Base-by-base conservation (phyloP, 2,797 vertebrate species). In the Paedocypris micromegethes region DNA sequence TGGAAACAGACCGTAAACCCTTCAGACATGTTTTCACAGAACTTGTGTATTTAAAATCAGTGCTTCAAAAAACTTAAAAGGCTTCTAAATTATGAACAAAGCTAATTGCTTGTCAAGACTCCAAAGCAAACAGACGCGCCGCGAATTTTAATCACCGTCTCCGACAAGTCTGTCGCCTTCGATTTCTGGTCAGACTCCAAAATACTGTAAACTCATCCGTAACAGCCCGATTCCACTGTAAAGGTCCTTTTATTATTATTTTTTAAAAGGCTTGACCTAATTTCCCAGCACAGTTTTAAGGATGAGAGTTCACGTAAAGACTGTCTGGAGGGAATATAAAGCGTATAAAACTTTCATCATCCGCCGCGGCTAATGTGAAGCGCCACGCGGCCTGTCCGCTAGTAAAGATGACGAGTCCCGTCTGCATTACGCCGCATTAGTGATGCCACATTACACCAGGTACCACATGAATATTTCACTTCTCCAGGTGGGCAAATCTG, bases 391-490 rank as follows among this genome's bases (percentile, higher is more conserved):
- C 53, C 42, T 38, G 51, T 67, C 59, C 52, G 51, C 66, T 53
- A 65, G 73, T 76, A 76, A 75, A 68, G 64, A 70, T 55, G 62
- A 74, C 64, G 23, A 55, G 75, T 54, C 37, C 54, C 72, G 53
- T 74, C 54, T 65, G 75, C 70, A 79, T 75, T 76, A 70, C 23
- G 49, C 56, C 58, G 68, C 66, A 77, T 82, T 78, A 79, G 78
- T 66, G 64, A 79, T 70, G 77, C 66, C 54, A 76, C 70, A 80
- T 79, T 81, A 78, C 67, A 74, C 65, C 66, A 75, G 70, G 72
- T 75, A 76, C 70, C 72, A 73, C 70, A 75, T 78, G 68, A 69
- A 74, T 72, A 78, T 73, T 73, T 76, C 65, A 71, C 72, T 50
- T 43, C 48, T 66, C 62, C 48, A 72, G 77, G 79, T 75, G 69